phyloP scores from a whole-genome alignment of 2,113 vertebrate species.

The Stigmatopora nigra region DNA sequence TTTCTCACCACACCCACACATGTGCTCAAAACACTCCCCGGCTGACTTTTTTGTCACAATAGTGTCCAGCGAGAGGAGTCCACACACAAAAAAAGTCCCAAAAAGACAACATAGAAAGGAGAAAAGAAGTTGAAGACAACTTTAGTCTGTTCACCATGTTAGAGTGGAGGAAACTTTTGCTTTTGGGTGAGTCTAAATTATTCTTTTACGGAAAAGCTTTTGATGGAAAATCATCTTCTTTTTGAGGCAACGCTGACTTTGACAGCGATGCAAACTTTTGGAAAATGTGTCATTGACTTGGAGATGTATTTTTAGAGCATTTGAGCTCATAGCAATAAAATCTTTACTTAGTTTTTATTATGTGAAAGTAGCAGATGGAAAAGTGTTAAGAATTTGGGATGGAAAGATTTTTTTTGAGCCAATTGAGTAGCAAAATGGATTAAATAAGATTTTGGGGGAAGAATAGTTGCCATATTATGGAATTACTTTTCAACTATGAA shows the following conservation, averaged over 20 bases:
- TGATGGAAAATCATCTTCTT: neutral
- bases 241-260: neutral
- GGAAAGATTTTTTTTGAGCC: no score
- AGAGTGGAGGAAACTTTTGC: slow-evolving; percentile 33
- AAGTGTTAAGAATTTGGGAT: no score
- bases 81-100: neutral
- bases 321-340: neutral
- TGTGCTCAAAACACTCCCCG: neutral
- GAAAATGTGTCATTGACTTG: neutral
- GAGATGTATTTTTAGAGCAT: neutral
- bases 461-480: no score
- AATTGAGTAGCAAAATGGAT: no score
- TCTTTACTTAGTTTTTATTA: neutral
- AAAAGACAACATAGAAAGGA: neutral
- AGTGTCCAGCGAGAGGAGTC: slow-evolving; percentile 8
- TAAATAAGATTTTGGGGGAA: no score
- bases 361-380: no score
- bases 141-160: slow-evolving; percentile 39
- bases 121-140: neutral
- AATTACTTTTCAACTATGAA: no score
- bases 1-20: slow-evolving; percentile 5
- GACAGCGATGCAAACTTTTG: neutral
- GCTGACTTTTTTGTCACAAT: neutral
- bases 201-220: neutral
- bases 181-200: slow-evolving; percentile 58